These are phyloP conservation scores for Odobenus rosmarus DNA, from an alignment of 2,113 vertebrate genomes.

Conservation along the genomic window DNA sequence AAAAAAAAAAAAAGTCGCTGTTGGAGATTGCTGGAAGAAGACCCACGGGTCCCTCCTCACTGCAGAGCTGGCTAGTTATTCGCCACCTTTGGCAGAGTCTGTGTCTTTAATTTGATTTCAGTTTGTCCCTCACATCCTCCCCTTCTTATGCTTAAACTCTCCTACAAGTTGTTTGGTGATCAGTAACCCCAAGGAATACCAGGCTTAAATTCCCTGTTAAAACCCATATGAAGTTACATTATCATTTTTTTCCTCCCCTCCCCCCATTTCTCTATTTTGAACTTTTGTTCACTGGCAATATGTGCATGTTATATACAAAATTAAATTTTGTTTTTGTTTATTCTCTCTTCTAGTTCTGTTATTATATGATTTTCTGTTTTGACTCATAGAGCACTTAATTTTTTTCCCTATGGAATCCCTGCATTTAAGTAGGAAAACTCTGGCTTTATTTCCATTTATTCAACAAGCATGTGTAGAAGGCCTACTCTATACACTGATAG, in stretches of 20 bases:
- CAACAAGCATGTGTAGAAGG: not conserved
- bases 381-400: not conserved
- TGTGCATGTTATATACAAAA: not conserved
- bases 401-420: not conserved
- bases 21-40: not conserved
- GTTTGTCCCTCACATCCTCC: not conserved
- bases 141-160: not conserved
- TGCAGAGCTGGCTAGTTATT: not conserved
- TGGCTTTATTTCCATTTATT: constrained; percentile 6
- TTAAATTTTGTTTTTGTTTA: constrained; percentile 23
- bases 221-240: not conserved
- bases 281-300: not conserved
- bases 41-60: not conserved
- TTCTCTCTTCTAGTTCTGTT: constrained; percentile 7
- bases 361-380: not conserved
- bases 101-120: not conserved
- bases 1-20: not conserved
- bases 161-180: not conserved
- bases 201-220: not conserved
- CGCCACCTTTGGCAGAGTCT: not conserved
- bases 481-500: not conserved
- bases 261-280: not conserved
- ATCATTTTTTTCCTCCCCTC: not conserved
- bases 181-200: not conserved
- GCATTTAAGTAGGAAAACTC: not conserved